Conservation (phyloP, 2,888 invertebrate genomes). For the Tupiocoris notatus region DNA sequence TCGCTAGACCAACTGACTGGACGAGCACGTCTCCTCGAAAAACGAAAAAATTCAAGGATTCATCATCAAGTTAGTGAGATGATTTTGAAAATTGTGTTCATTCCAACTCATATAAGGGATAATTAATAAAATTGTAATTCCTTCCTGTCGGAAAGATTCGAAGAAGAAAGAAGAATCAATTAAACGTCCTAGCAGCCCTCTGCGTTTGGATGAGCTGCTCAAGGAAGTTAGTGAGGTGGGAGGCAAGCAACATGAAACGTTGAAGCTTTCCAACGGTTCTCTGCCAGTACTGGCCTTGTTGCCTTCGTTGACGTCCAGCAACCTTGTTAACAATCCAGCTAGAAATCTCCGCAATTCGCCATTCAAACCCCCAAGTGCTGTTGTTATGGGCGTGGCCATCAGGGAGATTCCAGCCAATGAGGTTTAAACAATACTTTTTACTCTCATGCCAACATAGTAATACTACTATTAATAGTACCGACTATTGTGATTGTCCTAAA, state of each 20-base stretch:
- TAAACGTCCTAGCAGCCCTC: conserved; percentile 33
- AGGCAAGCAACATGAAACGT: conserved; percentile 22
- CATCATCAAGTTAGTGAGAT: too few relatives aligned
- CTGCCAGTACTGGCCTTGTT: conserved; percentile 46
- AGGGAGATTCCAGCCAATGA: conserved; percentile 50
- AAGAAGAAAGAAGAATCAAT: neutral
- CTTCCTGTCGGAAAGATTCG: neutral
- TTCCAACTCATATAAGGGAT: too few relatives aligned
- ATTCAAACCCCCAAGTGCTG: conserved; percentile 48
- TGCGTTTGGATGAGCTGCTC: conserved; percentile 41
- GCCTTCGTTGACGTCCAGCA: conserved; percentile 39
- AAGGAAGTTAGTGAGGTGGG: conserved; percentile 42
- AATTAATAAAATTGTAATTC: too few relatives aligned
- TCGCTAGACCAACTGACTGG: conserved; percentile 46
- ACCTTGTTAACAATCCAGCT: conserved; percentile 41
- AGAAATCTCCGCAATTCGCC: conserved; percentile 46
- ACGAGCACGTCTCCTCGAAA: conserved; percentile 37
- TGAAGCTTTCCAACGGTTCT: conserved; percentile 41
- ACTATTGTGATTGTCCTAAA: too few relatives aligned
- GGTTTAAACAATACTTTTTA: too few relatives aligned
- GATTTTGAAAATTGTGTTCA: too few relatives aligned
- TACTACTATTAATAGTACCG: too few relatives aligned
- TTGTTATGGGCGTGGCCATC: conserved; percentile 49
- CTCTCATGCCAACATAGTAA: too few relatives aligned
- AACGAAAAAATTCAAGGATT: too few relatives aligned